These are phyloP conservation scores for Agelastica alni DNA, from an alignment of 2,888 invertebrate species.

Conservation along the genomic window DNA sequence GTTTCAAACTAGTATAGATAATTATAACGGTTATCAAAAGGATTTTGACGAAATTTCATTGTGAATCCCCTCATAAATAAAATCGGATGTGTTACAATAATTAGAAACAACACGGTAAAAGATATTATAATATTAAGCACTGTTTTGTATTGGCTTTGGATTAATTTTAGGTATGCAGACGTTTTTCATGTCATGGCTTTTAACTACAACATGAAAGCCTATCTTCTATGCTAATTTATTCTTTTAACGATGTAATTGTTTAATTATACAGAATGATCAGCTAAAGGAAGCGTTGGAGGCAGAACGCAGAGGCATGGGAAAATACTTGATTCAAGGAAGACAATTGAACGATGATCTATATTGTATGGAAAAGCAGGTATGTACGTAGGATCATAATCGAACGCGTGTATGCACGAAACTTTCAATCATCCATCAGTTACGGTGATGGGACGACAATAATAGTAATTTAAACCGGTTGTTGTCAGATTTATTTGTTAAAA, in stretches of 20 bases:
- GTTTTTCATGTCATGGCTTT: neutral
- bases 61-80: no score
- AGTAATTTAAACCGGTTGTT: neutral
- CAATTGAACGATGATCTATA: slow-evolving; percentile 27
- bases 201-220: neutral
- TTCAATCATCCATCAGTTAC: slow-evolving; percentile 11
- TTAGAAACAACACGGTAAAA: no score
- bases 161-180: neutral
- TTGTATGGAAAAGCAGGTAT: slow-evolving; percentile 42
- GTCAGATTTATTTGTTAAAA: neutral
- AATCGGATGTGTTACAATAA: no score
- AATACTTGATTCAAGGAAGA: slow-evolving; percentile 48
- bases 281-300: slow-evolving; percentile 62
- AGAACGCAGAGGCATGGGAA: slow-evolving; percentile 59
- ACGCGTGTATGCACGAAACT: slow-evolving; percentile 1
- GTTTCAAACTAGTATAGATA: no score
- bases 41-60: no score
- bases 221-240: neutral
- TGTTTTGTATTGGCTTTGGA: no score
- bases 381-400: neutral
- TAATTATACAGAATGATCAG: slow-evolving; percentile 58
- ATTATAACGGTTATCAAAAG: no score
- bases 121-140: no score
- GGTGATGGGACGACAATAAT: slow-evolving; percentile 10
- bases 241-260: slow-evolving; percentile 13